Evolutionary conservation across 2,888 invertebrate genomes (phyloP).

Genomic region (Germaria angustata): DNA sequence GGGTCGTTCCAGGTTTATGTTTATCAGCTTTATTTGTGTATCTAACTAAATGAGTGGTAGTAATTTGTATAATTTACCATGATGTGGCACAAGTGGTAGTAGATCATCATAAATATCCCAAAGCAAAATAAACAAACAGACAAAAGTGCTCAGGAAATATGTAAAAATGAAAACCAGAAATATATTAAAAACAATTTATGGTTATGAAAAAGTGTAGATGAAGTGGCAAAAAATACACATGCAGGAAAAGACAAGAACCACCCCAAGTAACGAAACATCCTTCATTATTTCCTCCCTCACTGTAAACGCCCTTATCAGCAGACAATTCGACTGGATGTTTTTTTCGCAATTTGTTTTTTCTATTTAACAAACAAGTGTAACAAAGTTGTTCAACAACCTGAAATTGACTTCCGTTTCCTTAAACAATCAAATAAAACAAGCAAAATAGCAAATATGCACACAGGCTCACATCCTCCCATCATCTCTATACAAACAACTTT

Average conservation of each 20-base stretch:
- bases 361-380: constrained; percentile 53
- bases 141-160: constrained; percentile 4
- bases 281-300: constrained; percentile 27
- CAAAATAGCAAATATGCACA: constrained; percentile 8
- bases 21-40: constrained; percentile 37
- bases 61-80: constrained; percentile 58
- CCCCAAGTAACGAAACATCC: constrained; percentile 15
- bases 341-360: background rate
- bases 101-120: constrained; percentile 74
- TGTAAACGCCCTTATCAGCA: constrained; percentile 32
- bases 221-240: constrained; percentile 60
- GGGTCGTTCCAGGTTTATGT: constrained; percentile 67
- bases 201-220: constrained; percentile 71
- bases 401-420: constrained; percentile 63
- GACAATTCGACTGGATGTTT: constrained; percentile 4
- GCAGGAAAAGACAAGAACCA: constrained; percentile 24
- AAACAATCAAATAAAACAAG: constrained; percentile 45
- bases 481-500: background rate
- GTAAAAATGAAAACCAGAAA: constrained; percentile 12
- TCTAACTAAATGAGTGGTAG: constrained; percentile 39
- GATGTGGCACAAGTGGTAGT: constrained; percentile 60
- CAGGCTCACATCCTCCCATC: background rate
- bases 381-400: constrained; percentile 57
- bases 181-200: constrained; percentile 77
- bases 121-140: constrained; percentile 39